Conservation (phyloP, 2,888 invertebrate species). For the Caenorhabditis panamensis region DNA sequence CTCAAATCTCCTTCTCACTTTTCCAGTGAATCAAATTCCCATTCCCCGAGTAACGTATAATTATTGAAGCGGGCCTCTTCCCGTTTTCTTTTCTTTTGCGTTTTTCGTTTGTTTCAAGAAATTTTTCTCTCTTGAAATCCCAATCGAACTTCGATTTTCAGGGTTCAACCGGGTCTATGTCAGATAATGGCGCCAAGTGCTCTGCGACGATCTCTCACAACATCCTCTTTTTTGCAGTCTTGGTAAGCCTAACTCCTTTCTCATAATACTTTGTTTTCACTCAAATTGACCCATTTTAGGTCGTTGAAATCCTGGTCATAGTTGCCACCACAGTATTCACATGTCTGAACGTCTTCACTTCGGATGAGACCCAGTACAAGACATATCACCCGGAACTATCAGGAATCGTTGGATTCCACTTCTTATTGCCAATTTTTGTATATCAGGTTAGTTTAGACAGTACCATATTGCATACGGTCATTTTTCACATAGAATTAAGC, state of each 20-base stretch:
- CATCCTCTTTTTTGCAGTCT: constrained; percentile 21
- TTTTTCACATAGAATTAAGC: neutral
- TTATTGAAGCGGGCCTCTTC: constrained; percentile 21
- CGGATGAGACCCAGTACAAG: constrained; percentile 25
- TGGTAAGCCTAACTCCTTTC: constrained; percentile 18
- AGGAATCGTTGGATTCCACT: constrained; percentile 33
- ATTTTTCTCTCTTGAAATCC: no score
- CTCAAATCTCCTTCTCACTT: constrained; percentile 6
- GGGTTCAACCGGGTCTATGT: constrained; percentile 58
- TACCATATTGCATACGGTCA: neutral
- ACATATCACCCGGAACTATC: constrained; percentile 50
- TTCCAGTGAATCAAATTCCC: constrained; percentile 41
- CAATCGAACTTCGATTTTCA: constrained; percentile 1
- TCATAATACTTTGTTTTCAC: neutral
- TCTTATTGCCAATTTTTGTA: constrained; percentile 40
- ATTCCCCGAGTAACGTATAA: constrained; percentile 47
- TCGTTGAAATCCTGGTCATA: constrained; percentile 38
- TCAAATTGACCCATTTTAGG: constrained; percentile 8
- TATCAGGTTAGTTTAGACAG: constrained; percentile 29
- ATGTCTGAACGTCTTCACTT: constrained; percentile 18
- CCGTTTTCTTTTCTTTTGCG: no score
- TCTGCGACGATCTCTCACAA: constrained; percentile 32
- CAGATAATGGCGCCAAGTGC: constrained; percentile 40
- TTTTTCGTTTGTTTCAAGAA: constrained; percentile 38
- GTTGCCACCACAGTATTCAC: constrained; percentile 41